Base-by-base conservation (phyloP, 2,113 vertebrate species). In the Uropsilus gracilis region DNA sequence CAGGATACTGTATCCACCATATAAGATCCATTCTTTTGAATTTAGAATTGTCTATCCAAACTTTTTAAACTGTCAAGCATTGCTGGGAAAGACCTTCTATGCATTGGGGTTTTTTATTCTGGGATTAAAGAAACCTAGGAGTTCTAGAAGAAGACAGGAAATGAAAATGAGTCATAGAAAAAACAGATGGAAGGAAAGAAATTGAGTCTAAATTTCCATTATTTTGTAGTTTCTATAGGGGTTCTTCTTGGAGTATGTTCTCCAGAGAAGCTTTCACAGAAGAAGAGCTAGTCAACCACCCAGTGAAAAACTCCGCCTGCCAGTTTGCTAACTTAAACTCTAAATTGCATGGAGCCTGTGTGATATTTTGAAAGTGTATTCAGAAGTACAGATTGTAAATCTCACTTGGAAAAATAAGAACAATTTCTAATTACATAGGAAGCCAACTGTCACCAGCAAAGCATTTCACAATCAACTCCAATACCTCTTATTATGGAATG, bases 391-490 rank as follows among this genome's bases (percentile, higher is more conserved):
- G 95, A 94, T 92, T 94, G 92, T 90, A 95, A 94, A 81, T 97
- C 78, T 96, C 96, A 53, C 77, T 96, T 50, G 44, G 39, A 92
- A 92, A 61, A 92, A 95, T 91, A 86, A 95, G 96, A 96, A 96
- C 92, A 94, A 94, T 96, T 92, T 94, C 73, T 95, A 95, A 95
- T 91, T 95, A 64, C 76, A 61, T 61, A 77, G 76, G 86, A 97
- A 96, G 94, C 39, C 66, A 96, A 93, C 32, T 92, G 96, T 96
- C 90, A 95, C 88, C 92, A 96, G 96, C 87, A 91, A 95, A 97
- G 91, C 90, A 94, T 96, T 97, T 96, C 73, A 90, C n/a, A 75
- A 61, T 92, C 86, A 90, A 68, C 77, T 88, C 73, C 88, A 87
- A 95, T 95, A 22, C 97, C 93, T 53, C 83, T 77, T 95, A 95